These are phyloP conservation scores for Caradrina kadenii DNA, from an alignment of 2,888 invertebrate species.

Conservation along the genomic window DNA sequence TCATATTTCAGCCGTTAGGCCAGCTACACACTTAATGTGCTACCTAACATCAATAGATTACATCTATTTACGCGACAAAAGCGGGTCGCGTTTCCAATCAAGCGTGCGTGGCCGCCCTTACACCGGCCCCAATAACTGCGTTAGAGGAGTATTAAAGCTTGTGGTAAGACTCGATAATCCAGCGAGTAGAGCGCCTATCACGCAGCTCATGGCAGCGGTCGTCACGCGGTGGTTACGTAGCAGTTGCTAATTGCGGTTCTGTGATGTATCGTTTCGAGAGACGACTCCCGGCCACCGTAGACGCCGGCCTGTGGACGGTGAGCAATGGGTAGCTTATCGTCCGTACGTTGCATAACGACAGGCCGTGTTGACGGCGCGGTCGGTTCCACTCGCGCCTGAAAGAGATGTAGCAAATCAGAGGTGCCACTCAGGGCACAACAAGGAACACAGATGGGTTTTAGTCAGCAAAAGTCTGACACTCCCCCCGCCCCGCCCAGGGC, in stretches of 20 bases:
- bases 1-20: slow-evolving; percentile 27
- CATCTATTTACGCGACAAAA: slow-evolving; percentile 37
- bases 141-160: slow-evolving; percentile 52
- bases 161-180: slow-evolving; percentile 54
- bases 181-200: slow-evolving; percentile 3
- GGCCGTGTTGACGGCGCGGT: no score
- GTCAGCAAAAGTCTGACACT: no score
- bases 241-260: not conserved
- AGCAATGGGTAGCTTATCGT: no score
- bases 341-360: no score
- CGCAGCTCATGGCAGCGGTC: not conserved
- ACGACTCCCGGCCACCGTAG: no score
- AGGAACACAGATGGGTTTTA: no score
- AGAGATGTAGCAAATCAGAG: no score
- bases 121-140: slow-evolving; percentile 48
- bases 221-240: not conserved
- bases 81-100: slow-evolving; percentile 51
- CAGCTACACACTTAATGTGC: slow-evolving; percentile 18
- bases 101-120: slow-evolving; percentile 44
- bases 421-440: no score
- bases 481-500: no score
- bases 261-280: no score
- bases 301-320: no score
- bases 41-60: slow-evolving; percentile 32
- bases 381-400: no score